These are phyloP conservation scores for Trichomalopsis sarcophagae DNA, from an alignment of 1,140 invertebrate species.

Conservation along the genomic window DNA sequence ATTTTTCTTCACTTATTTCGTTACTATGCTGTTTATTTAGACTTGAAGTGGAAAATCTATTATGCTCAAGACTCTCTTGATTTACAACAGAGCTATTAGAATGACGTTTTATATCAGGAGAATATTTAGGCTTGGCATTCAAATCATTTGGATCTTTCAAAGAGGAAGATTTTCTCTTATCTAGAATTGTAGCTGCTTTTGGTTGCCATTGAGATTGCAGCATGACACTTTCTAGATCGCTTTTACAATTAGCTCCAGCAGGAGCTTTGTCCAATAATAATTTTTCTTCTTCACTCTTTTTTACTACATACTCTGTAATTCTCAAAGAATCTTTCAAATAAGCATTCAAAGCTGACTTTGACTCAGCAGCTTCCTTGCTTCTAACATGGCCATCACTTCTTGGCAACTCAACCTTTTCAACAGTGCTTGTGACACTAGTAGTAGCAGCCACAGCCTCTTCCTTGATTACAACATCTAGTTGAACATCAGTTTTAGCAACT, in stretches of 20 bases:
- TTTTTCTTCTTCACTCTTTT: constrained; percentile 30
- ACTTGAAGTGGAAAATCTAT: constrained; percentile 26
- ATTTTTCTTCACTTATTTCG: constrained; percentile 39
- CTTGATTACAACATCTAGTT: not conserved
- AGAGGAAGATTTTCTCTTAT: constrained; percentile 38
- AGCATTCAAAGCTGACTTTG: constrained; percentile 30
- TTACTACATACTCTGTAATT: not conserved
- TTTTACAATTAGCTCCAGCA: constrained; percentile 23
- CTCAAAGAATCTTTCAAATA: constrained; percentile 40
- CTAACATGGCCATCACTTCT: constrained; percentile 11
- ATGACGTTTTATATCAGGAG: constrained; percentile 31
- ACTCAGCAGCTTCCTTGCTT: constrained; percentile 31
- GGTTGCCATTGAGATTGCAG: constrained; percentile 27
- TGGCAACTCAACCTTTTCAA: not conserved
- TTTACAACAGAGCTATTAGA: not conserved
- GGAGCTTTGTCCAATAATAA: constrained; percentile 1
- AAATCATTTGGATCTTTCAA: constrained; percentile 21
- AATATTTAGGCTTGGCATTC: constrained; percentile 6
- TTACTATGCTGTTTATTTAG: constrained; percentile 10
- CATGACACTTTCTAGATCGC: not conserved
- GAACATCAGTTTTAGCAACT: not conserved
- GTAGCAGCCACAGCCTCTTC: not conserved
- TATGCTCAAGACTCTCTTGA: not conserved
- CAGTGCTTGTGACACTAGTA: not conserved
- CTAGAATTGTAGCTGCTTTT: not conserved